phyloP scores from a whole-genome alignment of 2,888 invertebrate genomes.

The Melinaea marsaeus region DNA sequence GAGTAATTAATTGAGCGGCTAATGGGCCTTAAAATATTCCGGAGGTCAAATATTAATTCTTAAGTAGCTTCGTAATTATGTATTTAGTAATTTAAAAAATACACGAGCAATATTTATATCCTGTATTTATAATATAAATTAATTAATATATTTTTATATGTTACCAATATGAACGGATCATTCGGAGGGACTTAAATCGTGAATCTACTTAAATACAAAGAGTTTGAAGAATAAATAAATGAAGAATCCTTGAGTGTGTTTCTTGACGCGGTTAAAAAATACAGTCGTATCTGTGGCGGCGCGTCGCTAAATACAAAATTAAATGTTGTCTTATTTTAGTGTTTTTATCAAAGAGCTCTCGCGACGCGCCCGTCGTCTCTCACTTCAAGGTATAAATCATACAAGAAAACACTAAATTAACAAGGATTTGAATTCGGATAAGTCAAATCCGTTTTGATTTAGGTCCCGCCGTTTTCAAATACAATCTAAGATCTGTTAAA shows the following conservation, averaged over 20 bases:
- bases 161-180: not conserved
- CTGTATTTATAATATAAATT: too few species aligned
- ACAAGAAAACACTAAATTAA: slow-evolving; percentile 13
- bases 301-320: slow-evolving; percentile 7
- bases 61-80: too few species aligned
- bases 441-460: slow-evolving; percentile 18
- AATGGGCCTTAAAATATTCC: not conserved
- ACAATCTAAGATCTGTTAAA: slow-evolving; percentile 31
- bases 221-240: slow-evolving; percentile 1
- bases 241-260: not conserved
- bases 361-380: slow-evolving; percentile 7
- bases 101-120: too few species aligned
- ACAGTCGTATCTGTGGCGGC: slow-evolving; percentile 1
- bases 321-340: slow-evolving; percentile 16
- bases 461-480: slow-evolving; percentile 26
- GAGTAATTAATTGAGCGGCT: not conserved
- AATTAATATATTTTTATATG: not conserved
- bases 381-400: slow-evolving; percentile 5
- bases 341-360: slow-evolving; percentile 14
- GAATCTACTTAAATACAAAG: slow-evolving; percentile 2
- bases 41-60: slow-evolving; percentile 1
- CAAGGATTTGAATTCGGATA: not conserved
- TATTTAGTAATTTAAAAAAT: too few species aligned
- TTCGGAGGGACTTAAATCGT: not conserved
- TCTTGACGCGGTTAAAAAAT: slow-evolving; percentile 2